Evolutionary conservation across 2,888 invertebrate species (phyloP), one percentile per base, ranked within the genome.

Genomic region (Parnassius apollo): DNA sequence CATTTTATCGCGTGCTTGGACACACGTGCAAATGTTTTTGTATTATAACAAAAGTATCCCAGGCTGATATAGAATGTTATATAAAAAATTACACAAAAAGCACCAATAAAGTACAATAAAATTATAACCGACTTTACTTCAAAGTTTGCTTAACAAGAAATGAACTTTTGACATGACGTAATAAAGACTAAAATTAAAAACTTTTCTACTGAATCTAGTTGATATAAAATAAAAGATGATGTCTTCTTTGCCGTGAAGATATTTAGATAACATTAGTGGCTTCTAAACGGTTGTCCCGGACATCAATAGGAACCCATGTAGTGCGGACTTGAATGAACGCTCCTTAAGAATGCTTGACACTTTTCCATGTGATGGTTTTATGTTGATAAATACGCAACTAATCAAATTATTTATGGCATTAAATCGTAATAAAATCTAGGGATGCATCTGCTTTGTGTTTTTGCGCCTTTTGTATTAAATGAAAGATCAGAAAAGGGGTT

Each of bases 371-470:
- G 88, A 91, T 87, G 86, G 79, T 83, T 86, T 82, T 82, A 81
- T 86, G 85, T 86, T 90, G 91, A 91, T 91, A 91, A 89, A 91
- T 90, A 89, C 84, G 87, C 75, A 82, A 87, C 91, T 91, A 91
- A 91, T 91, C 90, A 88, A 91, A 91, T 91, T 91, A 91, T 91
- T 91, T 91, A 91, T 89, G 91, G 91, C 76, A 87, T 88, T 84
- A 87, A 88, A 89, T 82, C 75, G 82, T 81, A 78, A 88, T 88
- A 87, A 88, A 86, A 81, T 80, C 72, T 69, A 54, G 66, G 67
- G 71, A 72, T 35, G 81, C 90, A 89, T 83, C 89, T 90, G 89
- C 83, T 80, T 59, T 52, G 56, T 66, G 65, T 59, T 64, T 60
- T 67, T 13, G 8, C 18, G 12, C 25, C 61, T 50, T 45, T 61